Conservation (phyloP, 1,140 invertebrate species). For the Ostrea edulis region DNA sequence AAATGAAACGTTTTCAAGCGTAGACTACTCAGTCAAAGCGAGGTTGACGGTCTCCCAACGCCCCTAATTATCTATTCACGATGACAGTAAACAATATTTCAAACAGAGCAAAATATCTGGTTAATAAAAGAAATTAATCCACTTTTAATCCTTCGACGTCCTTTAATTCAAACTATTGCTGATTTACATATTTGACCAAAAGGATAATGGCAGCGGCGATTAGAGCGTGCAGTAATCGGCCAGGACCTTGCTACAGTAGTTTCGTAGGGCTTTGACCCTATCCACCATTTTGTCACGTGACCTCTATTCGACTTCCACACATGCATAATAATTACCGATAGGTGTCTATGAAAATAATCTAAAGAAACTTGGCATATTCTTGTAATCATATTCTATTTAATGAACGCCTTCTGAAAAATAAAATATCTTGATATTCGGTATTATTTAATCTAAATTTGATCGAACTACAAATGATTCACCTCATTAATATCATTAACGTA, state of each 20-base stretch:
- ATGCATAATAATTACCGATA: not conserved
- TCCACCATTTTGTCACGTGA: slow-evolving; percentile 25
- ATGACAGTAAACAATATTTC: too few relatives aligned
- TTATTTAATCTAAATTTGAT: too few relatives aligned
- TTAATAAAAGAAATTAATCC: too few relatives aligned
- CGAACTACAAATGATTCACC: too few relatives aligned
- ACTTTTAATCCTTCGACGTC: not conserved
- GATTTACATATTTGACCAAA: not conserved
- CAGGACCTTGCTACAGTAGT: slow-evolving; percentile 9
- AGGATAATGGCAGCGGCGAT: not conserved
- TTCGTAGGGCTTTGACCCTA: not conserved
- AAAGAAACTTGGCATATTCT: not conserved
- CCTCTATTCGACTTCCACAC: not conserved
- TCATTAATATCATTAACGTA: too few relatives aligned
- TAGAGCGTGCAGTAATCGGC: slow-evolving; percentile 23
- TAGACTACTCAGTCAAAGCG: too few relatives aligned
- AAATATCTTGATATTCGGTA: too few relatives aligned
- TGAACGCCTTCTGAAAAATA: too few relatives aligned
- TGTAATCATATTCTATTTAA: not conserved
- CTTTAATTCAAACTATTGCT: not conserved
- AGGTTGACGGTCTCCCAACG: too few relatives aligned
- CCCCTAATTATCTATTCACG: too few relatives aligned
- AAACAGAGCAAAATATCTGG: too few relatives aligned
- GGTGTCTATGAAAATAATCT: not conserved
- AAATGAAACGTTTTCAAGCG: too few relatives aligned